phyloP scores from a whole-genome alignment of 2,888 invertebrate species.

The Diplazon laetatorius region DNA sequence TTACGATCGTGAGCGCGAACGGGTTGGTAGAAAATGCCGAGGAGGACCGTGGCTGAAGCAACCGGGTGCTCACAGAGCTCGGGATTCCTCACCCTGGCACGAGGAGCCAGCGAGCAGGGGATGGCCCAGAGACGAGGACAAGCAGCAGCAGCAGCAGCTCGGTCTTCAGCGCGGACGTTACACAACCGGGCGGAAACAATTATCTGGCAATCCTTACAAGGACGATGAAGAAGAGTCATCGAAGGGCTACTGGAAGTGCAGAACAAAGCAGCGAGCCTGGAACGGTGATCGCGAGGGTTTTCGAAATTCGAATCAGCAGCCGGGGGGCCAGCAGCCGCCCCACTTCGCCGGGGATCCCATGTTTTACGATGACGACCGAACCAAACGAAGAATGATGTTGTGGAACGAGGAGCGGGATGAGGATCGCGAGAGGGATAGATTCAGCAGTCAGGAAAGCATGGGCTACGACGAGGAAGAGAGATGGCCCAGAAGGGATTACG shows the following conservation, averaged over 20 bases:
- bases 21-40: slow-evolving; percentile 71
- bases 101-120: slow-evolving; percentile 85
- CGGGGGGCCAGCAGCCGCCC: slow-evolving; percentile 38
- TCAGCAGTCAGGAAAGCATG: slow-evolving; percentile 81
- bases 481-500: slow-evolving; percentile 78
- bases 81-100: slow-evolving; percentile 92
- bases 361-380: slow-evolving; percentile 80
- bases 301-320: slow-evolving; percentile 37
- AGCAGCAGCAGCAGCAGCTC: slow-evolving; percentile 67
- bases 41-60: slow-evolving; percentile 77
- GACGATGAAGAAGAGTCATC: slow-evolving; percentile 77
- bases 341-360: slow-evolving; percentile 61
- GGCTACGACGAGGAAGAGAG: slow-evolving; percentile 82
- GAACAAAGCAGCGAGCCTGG: slow-evolving; percentile 75
- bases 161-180: slow-evolving; percentile 65
- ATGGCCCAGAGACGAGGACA: slow-evolving; percentile 77
- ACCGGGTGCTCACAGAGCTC: slow-evolving; percentile 85
- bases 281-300: slow-evolving; percentile 72
- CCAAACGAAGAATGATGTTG: slow-evolving; percentile 77
- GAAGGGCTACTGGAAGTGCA: slow-evolving; percentile 77
- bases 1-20: slow-evolving; percentile 69
- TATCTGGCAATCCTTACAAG: slow-evolving; percentile 69
- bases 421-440: slow-evolving; percentile 82
- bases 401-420: slow-evolving; percentile 81
- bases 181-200: slow-evolving; percentile 72